phyloP scores from a whole-genome alignment of 1,140 invertebrate genomes.

The Leptoteleia sp. region DNA sequence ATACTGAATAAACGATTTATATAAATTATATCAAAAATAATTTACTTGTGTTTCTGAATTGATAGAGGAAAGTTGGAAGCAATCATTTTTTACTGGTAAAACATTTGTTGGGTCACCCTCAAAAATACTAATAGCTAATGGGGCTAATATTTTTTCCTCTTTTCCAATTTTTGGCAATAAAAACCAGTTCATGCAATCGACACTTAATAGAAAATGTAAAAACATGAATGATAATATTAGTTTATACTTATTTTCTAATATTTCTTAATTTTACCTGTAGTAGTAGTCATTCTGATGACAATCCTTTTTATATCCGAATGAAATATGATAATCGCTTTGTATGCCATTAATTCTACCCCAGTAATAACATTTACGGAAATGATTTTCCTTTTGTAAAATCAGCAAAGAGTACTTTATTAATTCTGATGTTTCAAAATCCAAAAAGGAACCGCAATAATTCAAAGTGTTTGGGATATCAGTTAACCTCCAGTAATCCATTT shows the following conservation, averaged over 20 bases:
- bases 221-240: background rate
- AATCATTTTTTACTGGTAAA: conserved; percentile 78
- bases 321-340: conserved; percentile 87
- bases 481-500: conserved; percentile 74
- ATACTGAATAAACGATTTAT: background rate
- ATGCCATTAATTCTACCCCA: conserved; percentile 88
- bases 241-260: too few relatives aligned
- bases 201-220: conserved; percentile 73
- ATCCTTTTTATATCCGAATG: conserved; percentile 86
- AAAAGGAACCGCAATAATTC: conserved; percentile 83
- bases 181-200: conserved; percentile 86
- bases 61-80: conserved; percentile 74
- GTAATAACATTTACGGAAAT: conserved; percentile 87
- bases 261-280: conserved; percentile 81
- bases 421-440: conserved; percentile 85
- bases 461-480: conserved; percentile 77
- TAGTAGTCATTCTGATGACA: conserved; percentile 85
- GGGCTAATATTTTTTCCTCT: conserved; percentile 83
- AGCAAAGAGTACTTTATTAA: conserved; percentile 86
- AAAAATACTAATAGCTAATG: conserved; percentile 81
- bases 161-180: conserved; percentile 84
- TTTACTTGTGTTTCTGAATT: conserved; percentile 50
- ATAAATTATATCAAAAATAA: background rate
- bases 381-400: conserved; percentile 88
- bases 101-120: conserved; percentile 83